Conservation (phyloP, 2,888 invertebrate species). For the Hermaeophaga mercurialis region DNA sequence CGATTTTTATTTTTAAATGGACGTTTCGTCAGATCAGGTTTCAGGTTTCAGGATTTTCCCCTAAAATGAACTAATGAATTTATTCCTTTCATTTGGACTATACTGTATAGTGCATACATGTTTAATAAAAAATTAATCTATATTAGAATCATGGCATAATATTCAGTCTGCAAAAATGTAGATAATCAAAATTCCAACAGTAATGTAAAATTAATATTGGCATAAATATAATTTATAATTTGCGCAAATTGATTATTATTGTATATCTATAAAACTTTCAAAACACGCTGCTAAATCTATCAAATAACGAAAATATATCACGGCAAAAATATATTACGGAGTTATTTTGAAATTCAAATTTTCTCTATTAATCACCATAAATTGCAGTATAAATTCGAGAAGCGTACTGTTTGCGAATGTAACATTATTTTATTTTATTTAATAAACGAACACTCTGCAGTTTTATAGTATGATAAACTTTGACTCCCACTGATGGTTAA, state of each 20-base stretch:
- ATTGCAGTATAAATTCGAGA: conserved; percentile 9
- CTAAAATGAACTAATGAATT: no score
- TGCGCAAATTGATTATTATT: conserved; percentile 4
- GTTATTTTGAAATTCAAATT: conserved; percentile 13
- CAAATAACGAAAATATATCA: conserved; percentile 13
- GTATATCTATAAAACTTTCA: background rate
- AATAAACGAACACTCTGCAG: conserved; percentile 16
- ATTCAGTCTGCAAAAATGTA: no score
- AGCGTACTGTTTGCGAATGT: conserved; percentile 11
- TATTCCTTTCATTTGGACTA: no score
- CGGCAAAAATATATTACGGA: conserved; percentile 9
- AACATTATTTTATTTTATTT: conserved; percentile 23
- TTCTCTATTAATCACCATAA: conserved; percentile 19
- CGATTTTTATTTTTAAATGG: no score
- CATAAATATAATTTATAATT: background rate
- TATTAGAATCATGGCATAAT: no score
- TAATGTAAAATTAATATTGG: no score
- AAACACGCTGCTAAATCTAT: conserved; percentile 7
- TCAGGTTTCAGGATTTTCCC: no score
- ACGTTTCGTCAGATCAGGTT: no score
- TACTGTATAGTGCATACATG: no score
- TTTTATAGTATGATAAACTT: conserved; percentile 8
- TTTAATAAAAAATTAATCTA: no score
- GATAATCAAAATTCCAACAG: no score
- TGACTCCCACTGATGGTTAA: background rate